Percentiles rank a stretch among this genome's conserved stretches.
Evolutionary conservation across 2,888 invertebrate species (phyloP).

Genomic region (Conistra vaccinii): DNA sequence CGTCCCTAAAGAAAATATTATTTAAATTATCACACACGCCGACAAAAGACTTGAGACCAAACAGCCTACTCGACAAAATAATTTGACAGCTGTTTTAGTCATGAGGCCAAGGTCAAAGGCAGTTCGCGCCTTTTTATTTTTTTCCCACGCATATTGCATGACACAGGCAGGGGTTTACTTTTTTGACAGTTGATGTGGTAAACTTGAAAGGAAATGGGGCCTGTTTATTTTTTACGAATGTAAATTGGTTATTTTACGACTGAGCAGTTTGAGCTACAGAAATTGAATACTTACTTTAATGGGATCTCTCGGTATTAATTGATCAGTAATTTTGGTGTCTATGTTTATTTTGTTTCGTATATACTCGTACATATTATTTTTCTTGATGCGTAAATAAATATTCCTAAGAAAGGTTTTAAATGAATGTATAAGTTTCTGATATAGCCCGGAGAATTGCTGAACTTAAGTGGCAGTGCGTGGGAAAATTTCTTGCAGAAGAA

Average conservation of each 20-base stretch:
- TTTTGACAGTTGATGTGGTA: conserved; percentile 18
- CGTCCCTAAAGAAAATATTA: not conserved
- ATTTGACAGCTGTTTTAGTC: conserved; percentile 14
- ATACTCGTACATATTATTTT: no score
- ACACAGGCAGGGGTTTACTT: not conserved
- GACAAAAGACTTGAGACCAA: not conserved
- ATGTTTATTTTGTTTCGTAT: no score
- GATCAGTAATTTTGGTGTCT: no score
- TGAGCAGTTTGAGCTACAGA: not conserved
- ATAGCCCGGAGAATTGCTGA: no score
- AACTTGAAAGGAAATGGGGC: conserved; percentile 7
- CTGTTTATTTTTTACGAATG: not conserved
- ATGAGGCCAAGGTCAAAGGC: not conserved
- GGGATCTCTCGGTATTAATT: no score
- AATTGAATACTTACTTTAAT: not conserved
- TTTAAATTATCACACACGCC: not conserved
- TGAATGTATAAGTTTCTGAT: no score
- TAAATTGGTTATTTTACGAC: conserved; percentile 19
- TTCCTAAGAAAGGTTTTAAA: no score
- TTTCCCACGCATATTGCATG: conserved; percentile 15
- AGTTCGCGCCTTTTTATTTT: not conserved
- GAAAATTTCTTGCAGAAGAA: no score
- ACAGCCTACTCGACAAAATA: not conserved
- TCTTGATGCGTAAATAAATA: no score
- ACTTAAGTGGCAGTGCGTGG: no score